Evolutionary conservation across 2,888 invertebrate genomes (phyloP), one percentile per base, ranked within the genome.

Genomic region (Pseudococcus viburni): DNA sequence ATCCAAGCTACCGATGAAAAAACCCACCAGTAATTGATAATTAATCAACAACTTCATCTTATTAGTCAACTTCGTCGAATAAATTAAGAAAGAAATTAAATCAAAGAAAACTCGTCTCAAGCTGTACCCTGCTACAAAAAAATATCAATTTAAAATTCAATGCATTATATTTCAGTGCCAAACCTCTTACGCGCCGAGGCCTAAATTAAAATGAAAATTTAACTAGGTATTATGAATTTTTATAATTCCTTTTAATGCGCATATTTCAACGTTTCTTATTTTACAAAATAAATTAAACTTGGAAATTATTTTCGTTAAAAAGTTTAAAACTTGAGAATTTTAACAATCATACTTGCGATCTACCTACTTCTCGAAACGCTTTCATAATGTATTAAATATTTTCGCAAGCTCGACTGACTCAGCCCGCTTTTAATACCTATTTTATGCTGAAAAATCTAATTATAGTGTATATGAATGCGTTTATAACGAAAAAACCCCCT

Each of bases 211-310:
- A 59, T 59, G n/a, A 59, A 19, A 59, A 59, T 59, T 59, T 19
- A 59, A 59, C 59, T 19, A 59, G 59, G 59, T 59, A 59, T 59
- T 59, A 59, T 59, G 59, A 59, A 59, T 59, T 59, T 59, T 59
- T 59, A 59, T 59, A 59, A 59, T 59, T 59, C 59, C 59, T 59
- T 59, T 59, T 59, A 59, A 59, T 59, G 59, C 59, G 59, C 59
- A 59, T 59, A 59, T 59, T 59, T 59, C 59, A 59, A n/a, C 59
- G 59, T 59, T 59, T 59, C 19, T 19, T 59, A 59, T 59, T 59
- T 59, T 19, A 59, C 19, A 59, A 59, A 59, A 59, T 59, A 59
- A 59, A 59, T 59, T 59, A 59, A 59, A 59, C 59, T 59, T 59
- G 59, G 59, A 59, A 59, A 59, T 59, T 59, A 59, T 59, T 59